Conservation (phyloP, 23 tunicate genomes). For the Diplosoma virens region DNA sequence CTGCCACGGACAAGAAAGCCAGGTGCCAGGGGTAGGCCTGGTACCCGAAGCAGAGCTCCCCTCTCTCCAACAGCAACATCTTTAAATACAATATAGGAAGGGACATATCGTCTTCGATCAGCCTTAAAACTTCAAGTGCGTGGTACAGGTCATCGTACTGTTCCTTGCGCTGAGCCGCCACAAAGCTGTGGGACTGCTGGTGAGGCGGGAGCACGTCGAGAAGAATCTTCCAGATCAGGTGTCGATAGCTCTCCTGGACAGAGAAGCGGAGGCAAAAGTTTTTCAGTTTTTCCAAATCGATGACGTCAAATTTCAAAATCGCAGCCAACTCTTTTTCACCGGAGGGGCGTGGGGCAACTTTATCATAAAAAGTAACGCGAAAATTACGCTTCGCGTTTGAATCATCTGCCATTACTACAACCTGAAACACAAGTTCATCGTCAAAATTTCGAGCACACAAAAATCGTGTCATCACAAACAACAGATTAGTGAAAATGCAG, state of each 20-base stretch:
- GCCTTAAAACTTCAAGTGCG: conserved; percentile 46
- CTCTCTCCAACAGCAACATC: conserved; percentile 61
- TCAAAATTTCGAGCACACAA: too few relatives aligned
- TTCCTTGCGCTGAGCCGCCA: conserved; percentile 62
- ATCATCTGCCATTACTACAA: conserved; percentile 38
- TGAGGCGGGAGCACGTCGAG: conserved; percentile 66
- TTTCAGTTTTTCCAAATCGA: conserved; percentile 46
- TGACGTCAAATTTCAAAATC: conserved; percentile 61
- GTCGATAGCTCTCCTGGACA: conserved; percentile 57
- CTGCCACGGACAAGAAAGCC: conserved; percentile 36
- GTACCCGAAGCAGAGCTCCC: conserved; percentile 34
- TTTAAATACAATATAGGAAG: conserved; percentile 28
- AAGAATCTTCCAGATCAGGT: conserved; percentile 73
- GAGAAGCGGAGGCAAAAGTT: conserved; percentile 55
- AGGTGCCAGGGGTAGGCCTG: conserved; percentile 40
- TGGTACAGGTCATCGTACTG: conserved; percentile 65
- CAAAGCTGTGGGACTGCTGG: conserved; percentile 85
- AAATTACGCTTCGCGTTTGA: conserved; percentile 45
- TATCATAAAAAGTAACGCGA: conserved; percentile 58
- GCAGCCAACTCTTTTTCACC: conserved; percentile 65
- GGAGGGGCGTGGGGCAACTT: conserved; percentile 56
- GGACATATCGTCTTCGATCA: conserved; percentile 46
- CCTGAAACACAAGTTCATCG: too few relatives aligned
- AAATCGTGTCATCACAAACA: too few relatives aligned
- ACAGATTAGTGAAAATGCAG: too few relatives aligned